Base-by-base conservation (phyloP, 2,113 vertebrate genomes). In the Heterocephalus glaber region DNA sequence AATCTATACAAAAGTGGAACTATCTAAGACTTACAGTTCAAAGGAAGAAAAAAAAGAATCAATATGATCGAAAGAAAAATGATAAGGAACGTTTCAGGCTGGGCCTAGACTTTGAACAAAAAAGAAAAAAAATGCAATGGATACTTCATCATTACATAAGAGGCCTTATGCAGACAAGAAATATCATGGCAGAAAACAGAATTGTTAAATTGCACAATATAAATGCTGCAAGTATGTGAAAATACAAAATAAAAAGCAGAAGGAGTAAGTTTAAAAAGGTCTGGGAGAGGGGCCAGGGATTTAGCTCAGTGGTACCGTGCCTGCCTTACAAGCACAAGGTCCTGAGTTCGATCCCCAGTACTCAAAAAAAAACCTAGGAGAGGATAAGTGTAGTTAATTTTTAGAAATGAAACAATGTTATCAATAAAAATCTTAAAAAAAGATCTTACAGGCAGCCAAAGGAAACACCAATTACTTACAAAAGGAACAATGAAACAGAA, bases 391-490 rank as follows among this genome's bases (percentile, higher is more conserved):
- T 63, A 65, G 47, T n/a, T 77, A 91, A 80, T 20, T 81, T 86
- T 26, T 76, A 81, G 81, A 90, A 90, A 90, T 90, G 19, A 92
- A 94, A 65, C 3, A 76, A 68, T 66, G 56, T 82, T 77, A 94
- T 70, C 60, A 89, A 92, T 82, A 87, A 96, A 90, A 86, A 90
- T n/a, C 52, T 82, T 63, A 61, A 77, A 33, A 89, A 49, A 47
- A 68, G 90, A 58, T 41, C n/a, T 86, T 77, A 86, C 82, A 95
- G 79, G 38, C 66, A 90, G 47, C 68, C 60, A 95, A 65, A 89
- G 84, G 86, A 96, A 93, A 93, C 76, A 93, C 61, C 93, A 47
- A 58, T 91, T 96, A 96, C 90, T 96, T 95, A 95, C 96, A 95
- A 95, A 97, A 87, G 77, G 68, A 97, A 95, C 47, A 97, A 96